Conservation (phyloP, 2,888 invertebrate genomes). For the Drosophila mimetica region DNA sequence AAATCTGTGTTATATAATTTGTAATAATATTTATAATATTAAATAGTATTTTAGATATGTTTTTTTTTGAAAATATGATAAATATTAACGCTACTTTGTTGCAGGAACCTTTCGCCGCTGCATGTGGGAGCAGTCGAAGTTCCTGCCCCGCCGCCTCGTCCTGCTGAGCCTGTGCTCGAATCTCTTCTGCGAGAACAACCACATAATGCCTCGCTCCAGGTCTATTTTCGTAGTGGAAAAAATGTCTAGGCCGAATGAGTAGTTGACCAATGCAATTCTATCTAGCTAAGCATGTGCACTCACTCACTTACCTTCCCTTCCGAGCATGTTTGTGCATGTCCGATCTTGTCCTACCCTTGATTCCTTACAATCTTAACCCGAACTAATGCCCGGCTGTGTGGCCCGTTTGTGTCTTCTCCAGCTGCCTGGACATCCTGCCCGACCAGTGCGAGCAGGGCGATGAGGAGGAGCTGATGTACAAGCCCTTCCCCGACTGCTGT, state of each 20-base stretch:
- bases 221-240: constrained; percentile 84
- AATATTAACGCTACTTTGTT: no score
- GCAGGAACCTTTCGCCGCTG: constrained; percentile 82
- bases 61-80: no score
- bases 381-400: constrained; percentile 45
- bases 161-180: constrained; percentile 82
- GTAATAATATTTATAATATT: no score
- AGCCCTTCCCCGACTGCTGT: constrained; percentile 83
- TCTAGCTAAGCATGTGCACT: constrained; percentile 61
- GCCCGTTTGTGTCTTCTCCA: constrained; percentile 41
- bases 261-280: constrained; percentile 66
- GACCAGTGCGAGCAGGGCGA: constrained; percentile 83
- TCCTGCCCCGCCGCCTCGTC: constrained; percentile 81
- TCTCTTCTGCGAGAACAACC: constrained; percentile 83
- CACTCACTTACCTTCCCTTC: no score
- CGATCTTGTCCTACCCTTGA: no score
- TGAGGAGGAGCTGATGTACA: constrained; percentile 83
- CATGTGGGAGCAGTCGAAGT: constrained; percentile 84
- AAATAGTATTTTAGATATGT: no score
- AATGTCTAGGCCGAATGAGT: constrained; percentile 83
- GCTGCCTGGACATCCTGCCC: constrained; percentile 82
- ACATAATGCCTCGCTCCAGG: constrained; percentile 82
- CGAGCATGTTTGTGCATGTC: no score
- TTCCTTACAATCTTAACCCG: no score
- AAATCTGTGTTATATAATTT: no score